phyloP scores from a whole-genome alignment of 2,888 invertebrate genomes.

The Agrochola litura region DNA sequence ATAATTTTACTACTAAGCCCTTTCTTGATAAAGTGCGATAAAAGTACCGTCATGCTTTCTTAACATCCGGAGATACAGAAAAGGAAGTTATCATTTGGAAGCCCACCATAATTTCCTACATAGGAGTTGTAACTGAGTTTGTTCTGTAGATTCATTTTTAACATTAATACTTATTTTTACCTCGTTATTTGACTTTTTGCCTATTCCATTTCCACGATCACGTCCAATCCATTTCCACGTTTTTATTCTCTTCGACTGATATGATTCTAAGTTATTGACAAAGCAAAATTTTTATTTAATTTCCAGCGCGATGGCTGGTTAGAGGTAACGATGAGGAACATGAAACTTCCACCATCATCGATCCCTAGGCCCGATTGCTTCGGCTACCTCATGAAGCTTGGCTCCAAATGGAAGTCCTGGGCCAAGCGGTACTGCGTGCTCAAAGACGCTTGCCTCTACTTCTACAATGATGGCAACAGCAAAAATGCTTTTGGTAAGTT shows the following conservation, averaged over 20 bases:
- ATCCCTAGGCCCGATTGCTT: constrained; percentile 97
- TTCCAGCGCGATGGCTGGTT: constrained; percentile 88
- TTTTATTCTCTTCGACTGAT: not conserved
- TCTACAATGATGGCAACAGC: constrained; percentile 97
- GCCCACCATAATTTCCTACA: not conserved
- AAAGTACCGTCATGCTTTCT: constrained; percentile 10
- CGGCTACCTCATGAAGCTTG: constrained; percentile 97
- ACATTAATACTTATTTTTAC: no score
- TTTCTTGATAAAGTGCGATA: constrained; percentile 43
- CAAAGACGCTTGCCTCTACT: constrained; percentile 98
- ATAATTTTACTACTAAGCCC: constrained; percentile 25
- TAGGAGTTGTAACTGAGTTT: not conserved
- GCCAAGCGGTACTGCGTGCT: constrained; percentile 97
- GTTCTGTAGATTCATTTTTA: not conserved
- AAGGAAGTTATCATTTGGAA: not conserved
- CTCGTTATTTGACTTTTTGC: not conserved
- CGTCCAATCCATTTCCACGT: not conserved
- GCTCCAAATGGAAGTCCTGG: constrained; percentile 97
- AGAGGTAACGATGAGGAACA: constrained; percentile 93
- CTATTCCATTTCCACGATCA: not conserved
- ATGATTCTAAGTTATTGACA: not conserved
- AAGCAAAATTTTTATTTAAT: not conserved
- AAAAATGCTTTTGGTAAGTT: constrained; percentile 96
- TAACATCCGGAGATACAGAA: constrained; percentile 25
- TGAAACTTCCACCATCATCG: constrained; percentile 94